Evolutionary conservation across 2,797 vertebrate species (phyloP).

Genomic region (Nasua narica): DNA sequence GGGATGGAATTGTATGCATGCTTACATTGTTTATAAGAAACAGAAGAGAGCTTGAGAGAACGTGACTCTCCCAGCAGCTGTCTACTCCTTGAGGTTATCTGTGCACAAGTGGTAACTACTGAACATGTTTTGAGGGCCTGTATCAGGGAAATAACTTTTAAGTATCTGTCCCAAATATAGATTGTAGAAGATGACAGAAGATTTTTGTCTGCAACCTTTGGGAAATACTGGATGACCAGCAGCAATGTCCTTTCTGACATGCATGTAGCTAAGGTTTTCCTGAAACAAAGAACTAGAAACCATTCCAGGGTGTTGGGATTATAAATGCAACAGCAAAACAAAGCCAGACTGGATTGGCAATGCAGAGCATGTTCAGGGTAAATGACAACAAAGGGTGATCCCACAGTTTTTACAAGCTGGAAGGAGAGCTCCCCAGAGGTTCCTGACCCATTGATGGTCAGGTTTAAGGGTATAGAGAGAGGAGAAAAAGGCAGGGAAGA

Average conservation of each 20-base stretch:
- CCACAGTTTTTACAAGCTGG: neutral
- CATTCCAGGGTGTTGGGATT: neutral
- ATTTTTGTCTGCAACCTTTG: neutral
- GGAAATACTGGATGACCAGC: neutral
- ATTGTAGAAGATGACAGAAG: neutral
- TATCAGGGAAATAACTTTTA: neutral
- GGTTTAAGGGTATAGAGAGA: neutral
- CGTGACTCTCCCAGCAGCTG: neutral
- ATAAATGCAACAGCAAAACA: neutral
- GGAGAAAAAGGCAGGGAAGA: neutral
- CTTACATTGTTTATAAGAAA: neutral
- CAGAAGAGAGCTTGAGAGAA: neutral
- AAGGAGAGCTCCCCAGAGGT: neutral
- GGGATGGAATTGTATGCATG: neutral
- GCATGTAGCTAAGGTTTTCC: neutral
- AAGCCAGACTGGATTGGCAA: neutral
- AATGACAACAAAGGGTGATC: neutral
- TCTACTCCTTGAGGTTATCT: neutral
- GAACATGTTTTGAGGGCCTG: neutral
- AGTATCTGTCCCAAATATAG: neutral
- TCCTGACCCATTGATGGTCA: neutral
- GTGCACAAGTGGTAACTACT: neutral
- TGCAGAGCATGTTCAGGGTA: neutral
- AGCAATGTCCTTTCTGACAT: neutral
- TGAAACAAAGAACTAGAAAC: conserved; percentile 18